phyloP scores from a whole-genome alignment of 35 echinoderm and acorn worm species.

The Heliocidaris erythrogramma region DNA sequence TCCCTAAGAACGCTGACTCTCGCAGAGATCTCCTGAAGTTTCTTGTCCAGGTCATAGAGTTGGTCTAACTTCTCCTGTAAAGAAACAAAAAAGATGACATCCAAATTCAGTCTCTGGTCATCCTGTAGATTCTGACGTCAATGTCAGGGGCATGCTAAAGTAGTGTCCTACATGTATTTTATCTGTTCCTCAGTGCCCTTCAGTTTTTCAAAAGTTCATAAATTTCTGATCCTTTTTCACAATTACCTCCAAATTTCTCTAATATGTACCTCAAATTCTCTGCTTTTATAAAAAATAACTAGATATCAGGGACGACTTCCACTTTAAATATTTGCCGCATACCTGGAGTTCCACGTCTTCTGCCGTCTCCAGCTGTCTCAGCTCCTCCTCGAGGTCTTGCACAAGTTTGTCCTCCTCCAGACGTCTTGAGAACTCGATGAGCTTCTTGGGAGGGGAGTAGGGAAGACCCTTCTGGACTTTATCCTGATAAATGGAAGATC shows the following conservation, averaged over 20 bases:
- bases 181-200: too few species aligned
- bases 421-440: slow-evolving; percentile 88
- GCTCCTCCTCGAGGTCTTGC: slow-evolving; percentile 73
- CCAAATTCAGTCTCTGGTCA: background rate
- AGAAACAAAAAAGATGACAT: background rate
- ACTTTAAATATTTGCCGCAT: background rate
- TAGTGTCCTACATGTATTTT: too few species aligned
- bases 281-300: too few species aligned
- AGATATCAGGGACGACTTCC: too few species aligned
- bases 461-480: slow-evolving; percentile 62
- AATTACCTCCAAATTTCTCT: too few species aligned
- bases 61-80: slow-evolving; percentile 76
- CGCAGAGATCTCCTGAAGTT: slow-evolving; percentile 81
- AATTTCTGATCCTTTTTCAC: too few species aligned
- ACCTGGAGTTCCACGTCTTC: slow-evolving; percentile 92
- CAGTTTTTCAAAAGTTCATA: too few species aligned
- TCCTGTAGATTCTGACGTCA: background rate
- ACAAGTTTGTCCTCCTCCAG: slow-evolving; percentile 84
- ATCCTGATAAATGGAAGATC: slow-evolving; percentile 53
- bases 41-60: slow-evolving; percentile 76
- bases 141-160: too few species aligned
- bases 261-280: too few species aligned
- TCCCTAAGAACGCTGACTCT: slow-evolving; percentile 78
- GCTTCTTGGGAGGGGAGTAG: slow-evolving; percentile 81
- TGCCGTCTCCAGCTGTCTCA: slow-evolving; percentile 78